Base-by-base conservation (phyloP, 1,140 invertebrate genomes). In the Drosophila azteca region DNA sequence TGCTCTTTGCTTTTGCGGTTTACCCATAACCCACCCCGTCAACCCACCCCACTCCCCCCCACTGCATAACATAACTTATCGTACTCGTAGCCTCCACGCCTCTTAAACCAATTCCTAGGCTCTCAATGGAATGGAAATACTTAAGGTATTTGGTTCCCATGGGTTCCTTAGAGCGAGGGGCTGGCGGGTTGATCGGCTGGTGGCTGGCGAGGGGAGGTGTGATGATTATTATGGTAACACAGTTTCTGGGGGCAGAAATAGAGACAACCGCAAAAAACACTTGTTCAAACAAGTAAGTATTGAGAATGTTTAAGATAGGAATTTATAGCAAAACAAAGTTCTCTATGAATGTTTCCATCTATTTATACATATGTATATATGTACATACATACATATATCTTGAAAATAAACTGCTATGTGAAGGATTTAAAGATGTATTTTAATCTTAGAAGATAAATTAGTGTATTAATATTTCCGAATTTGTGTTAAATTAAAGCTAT, bases 1-100 rank as follows among this genome's bases (percentile, higher is more conserved):
- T 46, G 50, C 50, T 55, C 11, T 54, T 59, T 61, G 55, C 59
- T 76, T 41, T 59, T 76, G 77, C 52, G 72, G 64, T 76, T 68
- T 61, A 52, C 49, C 69, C 70, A 55, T 52, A 63, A 45, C 24
- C 24, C 15, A 29, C 17, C 54, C 55, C 60, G 46, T 15, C 15
- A 20, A 20, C 0, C 17, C 17, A 20, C 17, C 17, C 17, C 17
- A 20, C 13, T 2, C 9, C 22, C 3, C 31, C 50, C 3, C 50
- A 39, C n/a, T 9, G 3, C 31, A 35, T 8, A 11, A 39, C 35
- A 39, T 8, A 31, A 26, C 24, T 20, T 20, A 26, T 26, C 24
- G 24, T 31, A 31, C 29, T 31, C 6, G 29, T 2, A 31, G 29
- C 35, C 11, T 5, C 11, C 35, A 39, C 17, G 17, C 31, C 55